Evolutionary conservation across 2,888 invertebrate genomes (phyloP).

Genomic region (Epirrita christyi): DNA sequence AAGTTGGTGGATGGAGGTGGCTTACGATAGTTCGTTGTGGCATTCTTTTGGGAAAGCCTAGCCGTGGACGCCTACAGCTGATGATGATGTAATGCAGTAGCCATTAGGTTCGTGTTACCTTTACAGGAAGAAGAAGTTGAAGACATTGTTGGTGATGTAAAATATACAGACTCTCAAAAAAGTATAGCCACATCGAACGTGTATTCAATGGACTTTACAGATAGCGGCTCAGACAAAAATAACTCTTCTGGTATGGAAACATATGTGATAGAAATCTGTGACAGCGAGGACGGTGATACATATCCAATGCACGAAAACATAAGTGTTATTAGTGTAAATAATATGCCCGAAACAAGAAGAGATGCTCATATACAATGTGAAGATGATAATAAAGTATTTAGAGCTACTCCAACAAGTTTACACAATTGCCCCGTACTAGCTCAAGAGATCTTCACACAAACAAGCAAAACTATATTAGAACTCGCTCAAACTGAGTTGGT

Average conservation of each 20-base stretch:
- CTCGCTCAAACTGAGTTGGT: conserved; percentile 65
- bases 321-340: conserved; percentile 49
- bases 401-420: conserved; percentile 43
- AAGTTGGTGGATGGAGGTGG: no score
- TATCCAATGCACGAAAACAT: conserved; percentile 46
- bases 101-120: conserved; percentile 1
- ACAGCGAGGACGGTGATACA: conserved; percentile 66
- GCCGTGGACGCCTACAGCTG: no score
- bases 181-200: conserved; percentile 70
- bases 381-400: conserved; percentile 34
- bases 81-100: no score
- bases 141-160: conserved; percentile 66
- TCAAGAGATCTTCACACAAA: conserved; percentile 81
- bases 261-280: conserved; percentile 67
- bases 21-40: no score
- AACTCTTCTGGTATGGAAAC: conserved; percentile 74
- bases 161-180: conserved; percentile 72
- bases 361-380: conserved; percentile 38
- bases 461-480: conserved; percentile 84
- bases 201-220: conserved; percentile 72
- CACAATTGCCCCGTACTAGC: conserved; percentile 51
- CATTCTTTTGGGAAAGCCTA: no score
- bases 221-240: conserved; percentile 68
- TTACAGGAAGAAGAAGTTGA: conserved; percentile 72
- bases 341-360: conserved; percentile 36